Evolutionary conservation across 2,113 vertebrate species (phyloP).

Genomic region (Lepisosteus osseus): DNA sequence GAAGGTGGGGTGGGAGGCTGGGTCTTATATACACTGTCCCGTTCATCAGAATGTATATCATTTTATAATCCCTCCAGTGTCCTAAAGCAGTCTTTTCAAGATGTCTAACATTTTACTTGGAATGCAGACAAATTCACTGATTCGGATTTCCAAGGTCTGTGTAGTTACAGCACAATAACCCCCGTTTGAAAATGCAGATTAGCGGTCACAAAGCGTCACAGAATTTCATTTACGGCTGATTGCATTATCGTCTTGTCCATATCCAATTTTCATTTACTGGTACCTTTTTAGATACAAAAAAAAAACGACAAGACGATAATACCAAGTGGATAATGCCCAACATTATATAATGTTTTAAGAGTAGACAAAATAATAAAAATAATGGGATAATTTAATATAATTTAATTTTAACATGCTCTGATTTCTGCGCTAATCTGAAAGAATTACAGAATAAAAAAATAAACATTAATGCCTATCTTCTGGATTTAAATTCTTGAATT

Average conservation of each 20-base stretch:
- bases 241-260: conserved; percentile 46
- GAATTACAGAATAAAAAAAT: conserved; percentile 49
- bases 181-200: background rate
- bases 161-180: background rate
- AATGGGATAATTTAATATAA: conserved; percentile 70
- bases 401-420: conserved; percentile 59
- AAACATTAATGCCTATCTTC: conserved; percentile 35
- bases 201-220: conserved; percentile 16
- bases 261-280: conserved; percentile 53
- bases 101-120: no score
- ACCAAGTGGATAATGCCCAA: conserved; percentile 43
- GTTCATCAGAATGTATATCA: no score
- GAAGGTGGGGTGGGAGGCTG: no score
- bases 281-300: conserved; percentile 44
- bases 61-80: no score
- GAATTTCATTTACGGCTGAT: conserved; percentile 39
- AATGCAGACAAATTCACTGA: no score
- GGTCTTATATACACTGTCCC: no score
- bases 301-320: conserved; percentile 50
- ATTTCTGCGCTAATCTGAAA: conserved; percentile 61
- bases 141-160: background rate
- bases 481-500: conserved; percentile 4
- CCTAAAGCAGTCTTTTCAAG: no score
- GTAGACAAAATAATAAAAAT: conserved; percentile 59
- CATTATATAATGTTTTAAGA: conserved; percentile 57